Percentiles rank a stretch among this genome's conserved stretches.
Conservation (phyloP, 2,888 invertebrate genomes). For the Sinohyriopsis cumingii region DNA sequence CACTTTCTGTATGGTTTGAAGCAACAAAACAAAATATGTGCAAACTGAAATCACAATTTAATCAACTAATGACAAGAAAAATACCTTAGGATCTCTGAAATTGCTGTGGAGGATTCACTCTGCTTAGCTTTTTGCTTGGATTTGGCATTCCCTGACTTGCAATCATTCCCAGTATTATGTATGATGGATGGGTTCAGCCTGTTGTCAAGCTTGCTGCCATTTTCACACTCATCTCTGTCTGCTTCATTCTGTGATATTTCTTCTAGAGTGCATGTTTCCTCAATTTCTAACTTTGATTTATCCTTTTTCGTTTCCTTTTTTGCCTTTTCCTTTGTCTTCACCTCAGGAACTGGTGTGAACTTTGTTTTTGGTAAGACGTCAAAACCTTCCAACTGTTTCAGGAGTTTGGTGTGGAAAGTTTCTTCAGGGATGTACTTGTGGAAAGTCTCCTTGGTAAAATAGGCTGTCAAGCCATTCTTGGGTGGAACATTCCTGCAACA, state of each 20-base stretch:
- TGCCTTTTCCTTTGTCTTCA: neutral
- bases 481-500: conserved; percentile 25
- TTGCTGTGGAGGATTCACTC: too few relatives aligned
- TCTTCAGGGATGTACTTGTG: conserved; percentile 31
- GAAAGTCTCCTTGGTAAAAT: conserved; percentile 50
- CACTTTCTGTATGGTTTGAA: too few relatives aligned
- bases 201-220: too few relatives aligned
- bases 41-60: too few relatives aligned
- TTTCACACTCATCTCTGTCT: too few relatives aligned
- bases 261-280: neutral
- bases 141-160: too few relatives aligned
- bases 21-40: too few relatives aligned
- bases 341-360: neutral
- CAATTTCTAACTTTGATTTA: neutral
- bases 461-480: conserved; percentile 44
- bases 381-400: neutral
- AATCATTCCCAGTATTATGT: too few relatives aligned
- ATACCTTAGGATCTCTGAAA: too few relatives aligned
- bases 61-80: too few relatives aligned
- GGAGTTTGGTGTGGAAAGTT: conserved; percentile 36
- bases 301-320: neutral
- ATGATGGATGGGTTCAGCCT: too few relatives aligned
- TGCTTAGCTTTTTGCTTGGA: too few relatives aligned
- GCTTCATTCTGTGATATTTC: neutral
- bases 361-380: neutral